Evolutionary conservation across 1,140 invertebrate genomes (phyloP).

Genomic region (Apis dorsata): DNA sequence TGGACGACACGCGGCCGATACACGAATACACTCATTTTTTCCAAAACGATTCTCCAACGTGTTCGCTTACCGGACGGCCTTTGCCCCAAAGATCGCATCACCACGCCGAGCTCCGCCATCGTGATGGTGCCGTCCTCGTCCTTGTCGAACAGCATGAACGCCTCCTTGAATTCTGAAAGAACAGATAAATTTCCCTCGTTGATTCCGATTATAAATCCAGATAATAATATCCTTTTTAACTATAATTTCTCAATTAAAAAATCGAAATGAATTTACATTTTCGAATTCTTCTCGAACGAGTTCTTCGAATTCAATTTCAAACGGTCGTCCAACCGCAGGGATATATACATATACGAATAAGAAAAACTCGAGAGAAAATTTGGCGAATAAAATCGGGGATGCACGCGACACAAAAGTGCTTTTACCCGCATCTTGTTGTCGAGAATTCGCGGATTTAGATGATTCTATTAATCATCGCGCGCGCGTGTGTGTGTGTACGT

Average conservation of each 20-base stretch:
- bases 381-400: too few species aligned
- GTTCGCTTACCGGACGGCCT: constrained; percentile 87
- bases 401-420: too few species aligned
- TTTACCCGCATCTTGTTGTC: not conserved
- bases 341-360: too few species aligned
- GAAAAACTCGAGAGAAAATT: too few species aligned
- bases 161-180: constrained; percentile 93
- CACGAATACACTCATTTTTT: not conserved
- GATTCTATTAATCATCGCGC: constrained; percentile 49
- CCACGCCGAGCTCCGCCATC: constrained; percentile 92
- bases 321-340: too few species aligned
- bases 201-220: too few species aligned
- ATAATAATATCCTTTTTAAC: too few species aligned
- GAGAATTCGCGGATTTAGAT: constrained; percentile 5
- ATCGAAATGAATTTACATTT: too few species aligned
- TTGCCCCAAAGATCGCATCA: constrained; percentile 94
- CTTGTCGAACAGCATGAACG: constrained; percentile 96
- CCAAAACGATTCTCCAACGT: not conserved
- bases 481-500: not conserved
- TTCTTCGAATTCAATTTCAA: too few species aligned
- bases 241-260: too few species aligned
- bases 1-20: constrained; percentile 12
- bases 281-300: too few species aligned
- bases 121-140: constrained; percentile 95
- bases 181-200: not conserved